Evolutionary conservation across 2,113 vertebrate species (phyloP), one percentile per base, ranked within the genome.

Genomic region (Pavo muticus): DNA sequence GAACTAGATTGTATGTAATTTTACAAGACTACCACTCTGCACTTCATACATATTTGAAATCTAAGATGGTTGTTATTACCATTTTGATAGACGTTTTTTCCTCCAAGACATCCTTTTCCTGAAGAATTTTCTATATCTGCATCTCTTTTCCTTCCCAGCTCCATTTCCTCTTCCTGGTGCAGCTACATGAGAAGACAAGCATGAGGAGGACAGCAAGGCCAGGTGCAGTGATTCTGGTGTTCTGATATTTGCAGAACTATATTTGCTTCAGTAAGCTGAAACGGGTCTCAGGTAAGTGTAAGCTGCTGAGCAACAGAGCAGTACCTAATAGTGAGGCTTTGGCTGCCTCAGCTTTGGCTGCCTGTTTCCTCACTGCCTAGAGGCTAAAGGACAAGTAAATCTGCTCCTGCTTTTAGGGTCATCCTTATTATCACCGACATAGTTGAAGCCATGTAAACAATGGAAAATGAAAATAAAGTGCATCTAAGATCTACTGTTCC

Each of bases 21-120:
- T 77, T n/a, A 67, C 1, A 2, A 74, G 80, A 23, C 15, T 42
- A 8, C 21, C 23, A 29, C 17, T 21, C 4, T 37, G 29, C 17
- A 56, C 9, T 1, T 13, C 23, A 32, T 32, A 4, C 1, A 16
- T 18, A 25, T 85, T 61, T 79, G 29, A 70, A 24, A 87, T 69
- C 39, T 78, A 35, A 84, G 39, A 30, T n/a, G 23, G 32, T 60
- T 82, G 24, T 42, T 81, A 14, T 52, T 47, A 39, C 15, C 32
- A 14, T 59, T 24, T 63, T 0, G 0, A 9, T 1, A 0, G 54
- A 12, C 15, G 2, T 4, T 10, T 72, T 65, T 72, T 69, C 12
- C 47, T 71, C 44, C 23, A 42, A 63, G 84, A 17, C 10, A 42
- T 6, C 29, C 7, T 64, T 82, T 71, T 60, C 42, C 35, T 54